A percentile compares a stretch with the other conserved stretches of the same genome.
Conservation (phyloP, 2,888 invertebrate species). For the Cecidostiba fungosa region DNA sequence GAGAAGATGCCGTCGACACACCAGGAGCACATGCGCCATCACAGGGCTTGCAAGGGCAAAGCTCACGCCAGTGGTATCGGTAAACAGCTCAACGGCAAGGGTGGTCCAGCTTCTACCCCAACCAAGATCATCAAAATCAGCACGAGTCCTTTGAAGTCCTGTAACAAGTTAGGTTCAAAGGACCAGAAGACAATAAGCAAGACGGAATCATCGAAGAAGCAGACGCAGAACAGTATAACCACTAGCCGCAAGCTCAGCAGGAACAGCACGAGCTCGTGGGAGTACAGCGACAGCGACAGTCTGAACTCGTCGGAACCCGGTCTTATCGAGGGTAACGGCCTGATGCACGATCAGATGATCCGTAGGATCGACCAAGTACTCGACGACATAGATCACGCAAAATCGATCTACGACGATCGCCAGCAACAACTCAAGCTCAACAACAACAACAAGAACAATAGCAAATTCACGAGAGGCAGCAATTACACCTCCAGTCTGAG, state of each 20-base stretch:
- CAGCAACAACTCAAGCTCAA: neutral
- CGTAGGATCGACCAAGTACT: constrained; percentile 69
- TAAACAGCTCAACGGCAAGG: constrained; percentile 75
- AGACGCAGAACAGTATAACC: constrained; percentile 71
- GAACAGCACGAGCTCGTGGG: constrained; percentile 85
- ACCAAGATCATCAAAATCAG: constrained; percentile 46
- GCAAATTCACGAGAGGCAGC: constrained; percentile 49
- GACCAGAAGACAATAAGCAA: constrained; percentile 22
- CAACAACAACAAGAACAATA: constrained; percentile 50
- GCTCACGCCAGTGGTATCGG: constrained; percentile 88
- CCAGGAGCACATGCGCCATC: constrained; percentile 83
- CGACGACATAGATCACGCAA: constrained; percentile 69
- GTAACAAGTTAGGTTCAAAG: constrained; percentile 24
- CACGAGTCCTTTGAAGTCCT: constrained; percentile 24
- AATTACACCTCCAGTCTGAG: constrained; percentile 36
- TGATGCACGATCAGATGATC: constrained; percentile 67
- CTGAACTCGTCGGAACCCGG: constrained; percentile 81
- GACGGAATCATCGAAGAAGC: constrained; percentile 74
- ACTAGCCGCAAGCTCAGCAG: constrained; percentile 80
- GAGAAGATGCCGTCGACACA: constrained; percentile 80
- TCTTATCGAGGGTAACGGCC: constrained; percentile 44
- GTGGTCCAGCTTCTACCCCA: neutral
- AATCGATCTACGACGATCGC: constrained; percentile 55
- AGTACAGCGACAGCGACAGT: constrained; percentile 86
- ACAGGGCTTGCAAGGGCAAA: constrained; percentile 88